phyloP scores from a whole-genome alignment of 2,113 vertebrate genomes.

The Centropus bengalensis region DNA sequence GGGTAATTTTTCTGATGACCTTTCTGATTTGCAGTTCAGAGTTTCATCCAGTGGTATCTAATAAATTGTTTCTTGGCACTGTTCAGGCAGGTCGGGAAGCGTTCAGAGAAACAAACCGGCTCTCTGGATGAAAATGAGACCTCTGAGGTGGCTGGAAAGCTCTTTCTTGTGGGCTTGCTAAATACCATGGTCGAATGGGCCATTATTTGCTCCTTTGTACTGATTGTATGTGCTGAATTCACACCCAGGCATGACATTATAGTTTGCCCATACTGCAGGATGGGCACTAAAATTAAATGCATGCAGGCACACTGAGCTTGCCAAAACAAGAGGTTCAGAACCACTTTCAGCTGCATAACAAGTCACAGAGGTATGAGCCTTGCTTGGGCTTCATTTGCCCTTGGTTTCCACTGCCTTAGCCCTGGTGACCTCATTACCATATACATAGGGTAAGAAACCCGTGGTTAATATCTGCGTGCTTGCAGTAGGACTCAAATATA shows the following conservation, averaged over 20 bases:
- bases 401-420: not conserved
- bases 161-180: slow-evolving; percentile 34
- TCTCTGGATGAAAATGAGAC: not conserved
- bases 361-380: not conserved
- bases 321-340: not conserved
- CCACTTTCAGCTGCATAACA: not conserved
- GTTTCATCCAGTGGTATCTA: not conserved
- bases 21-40: not conserved
- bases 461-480: not conserved
- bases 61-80: not conserved
- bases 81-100: not conserved
- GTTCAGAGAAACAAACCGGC: not conserved
- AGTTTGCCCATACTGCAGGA: not conserved
- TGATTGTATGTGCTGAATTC: not conserved
- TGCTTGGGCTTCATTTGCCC: not conserved
- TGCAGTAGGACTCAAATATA: not conserved
- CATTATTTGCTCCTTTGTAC: not conserved
- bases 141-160: not conserved
- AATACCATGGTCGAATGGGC: rapidly evolving
- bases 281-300: not conserved
- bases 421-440: rapidly evolving
- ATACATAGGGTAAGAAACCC: not conserved
- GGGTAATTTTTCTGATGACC: not conserved
- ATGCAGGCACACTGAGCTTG: not conserved
- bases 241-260: not conserved